phyloP scores from a whole-genome alignment of 2,113 vertebrate species.

The Gorsachius goisagi region DNA sequence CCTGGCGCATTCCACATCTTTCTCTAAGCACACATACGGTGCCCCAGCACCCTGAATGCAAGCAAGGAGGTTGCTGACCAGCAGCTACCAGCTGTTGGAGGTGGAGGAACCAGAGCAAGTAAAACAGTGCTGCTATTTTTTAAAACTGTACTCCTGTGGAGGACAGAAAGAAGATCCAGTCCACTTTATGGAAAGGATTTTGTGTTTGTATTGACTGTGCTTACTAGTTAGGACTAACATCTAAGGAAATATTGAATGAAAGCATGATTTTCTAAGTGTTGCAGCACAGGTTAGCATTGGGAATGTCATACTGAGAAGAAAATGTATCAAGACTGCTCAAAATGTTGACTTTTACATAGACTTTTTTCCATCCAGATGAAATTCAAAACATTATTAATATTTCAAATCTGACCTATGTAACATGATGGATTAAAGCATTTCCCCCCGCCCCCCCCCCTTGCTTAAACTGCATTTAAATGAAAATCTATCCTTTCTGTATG shows the following conservation, averaged over 20 bases:
- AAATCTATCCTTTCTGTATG: background rate
- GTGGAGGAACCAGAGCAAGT: background rate
- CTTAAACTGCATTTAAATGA: background rate
- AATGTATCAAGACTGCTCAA: background rate
- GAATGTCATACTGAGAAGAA: background rate
- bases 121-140: background rate
- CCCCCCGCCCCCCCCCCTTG: rapidly evolving
- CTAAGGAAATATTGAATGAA: background rate
- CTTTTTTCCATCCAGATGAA: background rate
- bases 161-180: background rate
- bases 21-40: background rate
- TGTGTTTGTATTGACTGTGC: background rate
- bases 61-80: background rate
- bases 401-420: background rate
- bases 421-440: background rate
- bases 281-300: background rate
- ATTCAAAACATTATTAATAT: background rate
- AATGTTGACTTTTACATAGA: background rate
- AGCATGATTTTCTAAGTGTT: background rate
- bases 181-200: background rate
- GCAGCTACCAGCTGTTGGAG: background rate
- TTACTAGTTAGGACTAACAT: background rate
- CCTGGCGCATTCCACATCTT: background rate
- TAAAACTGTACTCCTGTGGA: background rate
- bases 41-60: background rate